Base-by-base conservation (phyloP, 2,113 vertebrate species). In the Petroica traversi region DNA sequence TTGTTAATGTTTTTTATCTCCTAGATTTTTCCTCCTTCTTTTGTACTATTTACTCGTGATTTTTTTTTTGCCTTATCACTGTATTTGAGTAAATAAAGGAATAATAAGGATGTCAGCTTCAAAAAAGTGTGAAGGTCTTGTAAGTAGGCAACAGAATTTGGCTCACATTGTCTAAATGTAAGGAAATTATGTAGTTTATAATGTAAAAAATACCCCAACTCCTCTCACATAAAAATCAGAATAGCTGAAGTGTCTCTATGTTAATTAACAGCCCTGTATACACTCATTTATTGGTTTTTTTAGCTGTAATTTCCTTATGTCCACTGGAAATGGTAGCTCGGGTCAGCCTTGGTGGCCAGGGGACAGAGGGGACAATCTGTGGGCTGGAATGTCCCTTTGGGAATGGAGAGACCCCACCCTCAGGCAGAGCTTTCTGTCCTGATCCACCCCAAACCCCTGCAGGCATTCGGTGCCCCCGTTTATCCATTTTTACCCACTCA, bases 151-250 rank as follows among this genome's bases (percentile, higher is more conserved):
- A 19, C 13, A 61, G 33, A 58, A 71, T 84, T 88, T 86, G 46
- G 46, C 41, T 82, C 6, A 3, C 1, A 0, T n/a, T 62, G 58
- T 34, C 46, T 59, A 51, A 62, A 69, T 36, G 11, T 51, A 62
- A 62, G 13, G 43, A 80, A 80, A 78, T 34, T 2, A 57, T 3
- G 36, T 45, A 8, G 7, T 36, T 91, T 66, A 34, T 41, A 66
- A 49, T 7, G 22, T 17, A 16, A 64, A 77, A 58, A 34, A 16
- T 16, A 4, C 12, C 4, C 14, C 1, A 52, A 10, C 14, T 18
- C 7, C 11, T 31, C 52, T 38, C 11, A 10, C n/a, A n/a, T n/a
- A 36, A 73, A 49, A 9, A 0, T 6, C 34, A 52, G 5, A 0
- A 1, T 5, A 58, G 33, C 49, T 82, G 31, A 40, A 62, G 52